These are phyloP conservation scores for Phenacoccus solenopsis DNA, from an alignment of 1,140 invertebrate species.

Conservation along the genomic window DNA sequence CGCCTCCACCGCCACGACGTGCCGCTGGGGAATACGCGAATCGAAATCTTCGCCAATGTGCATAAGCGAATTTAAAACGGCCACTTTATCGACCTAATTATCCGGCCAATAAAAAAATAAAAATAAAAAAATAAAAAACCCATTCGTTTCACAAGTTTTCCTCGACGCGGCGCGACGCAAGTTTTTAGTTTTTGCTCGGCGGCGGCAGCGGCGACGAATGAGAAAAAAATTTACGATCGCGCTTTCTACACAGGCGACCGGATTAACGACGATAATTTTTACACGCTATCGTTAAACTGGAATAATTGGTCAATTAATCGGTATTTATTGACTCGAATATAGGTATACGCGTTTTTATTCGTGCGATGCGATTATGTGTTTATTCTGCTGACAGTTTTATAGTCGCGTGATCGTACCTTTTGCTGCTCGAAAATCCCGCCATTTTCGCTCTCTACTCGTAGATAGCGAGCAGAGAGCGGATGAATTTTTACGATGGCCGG, in stretches of 20 bases:
- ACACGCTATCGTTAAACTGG: background rate
- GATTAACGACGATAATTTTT: conserved; percentile 3
- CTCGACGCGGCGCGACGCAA: no score
- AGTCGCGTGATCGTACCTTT: no score
- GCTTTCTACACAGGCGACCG: background rate
- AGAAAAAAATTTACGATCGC: background rate
- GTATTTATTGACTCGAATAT: conserved; percentile 2
- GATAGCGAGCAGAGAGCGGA: no score
- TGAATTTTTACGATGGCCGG: no score
- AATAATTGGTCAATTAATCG: conserved; percentile 3
- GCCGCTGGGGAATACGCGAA: no score
- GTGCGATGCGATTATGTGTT: background rate
- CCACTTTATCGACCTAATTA: background rate
- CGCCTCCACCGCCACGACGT: no score
- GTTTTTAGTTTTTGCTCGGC: background rate
- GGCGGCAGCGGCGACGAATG: no score
- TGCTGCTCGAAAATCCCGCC: no score
- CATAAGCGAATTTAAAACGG: no score
- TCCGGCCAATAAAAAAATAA: background rate
- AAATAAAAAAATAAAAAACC: no score
- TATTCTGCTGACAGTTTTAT: background rate
- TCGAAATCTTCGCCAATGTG: background rate
- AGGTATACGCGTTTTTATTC: background rate
- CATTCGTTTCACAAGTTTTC: background rate
- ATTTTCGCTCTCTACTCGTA: no score